Evolutionary conservation across 2,113 vertebrate species (phyloP).

Genomic region (Vulpes lagopus): DNA sequence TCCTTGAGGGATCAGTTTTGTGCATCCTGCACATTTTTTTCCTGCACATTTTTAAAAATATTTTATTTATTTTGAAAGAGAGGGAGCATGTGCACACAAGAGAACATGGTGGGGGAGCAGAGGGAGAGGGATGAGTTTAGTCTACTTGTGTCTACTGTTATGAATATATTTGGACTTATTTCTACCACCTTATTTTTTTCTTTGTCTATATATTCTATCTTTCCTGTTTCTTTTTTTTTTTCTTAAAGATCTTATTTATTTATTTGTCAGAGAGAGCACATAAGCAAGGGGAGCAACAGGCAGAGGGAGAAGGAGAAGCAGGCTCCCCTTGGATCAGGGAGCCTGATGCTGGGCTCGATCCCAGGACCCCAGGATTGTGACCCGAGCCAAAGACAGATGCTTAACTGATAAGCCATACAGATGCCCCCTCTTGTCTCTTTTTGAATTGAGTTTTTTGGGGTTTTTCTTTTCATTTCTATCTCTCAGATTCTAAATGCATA

Average conservation of each 20-base stretch:
- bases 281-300: no score
- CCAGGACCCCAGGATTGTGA: neutral
- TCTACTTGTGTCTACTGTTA: neutral
- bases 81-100: no score
- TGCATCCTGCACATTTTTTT: neutral
- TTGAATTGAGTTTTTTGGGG: neutral
- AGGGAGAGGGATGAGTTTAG: neutral
- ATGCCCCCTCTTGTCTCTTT: neutral
- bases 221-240: neutral
- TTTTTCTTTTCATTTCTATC: neutral
- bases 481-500: neutral
- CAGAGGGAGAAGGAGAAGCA: no score
- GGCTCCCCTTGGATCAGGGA: no score
- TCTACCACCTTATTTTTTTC: neutral
- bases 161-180: neutral
- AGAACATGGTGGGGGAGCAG: no score
- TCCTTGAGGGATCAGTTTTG: neutral
- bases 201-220: neutral
- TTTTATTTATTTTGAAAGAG: no score
- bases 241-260: no score
- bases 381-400: neutral
- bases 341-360: neutral
- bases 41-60: neutral
- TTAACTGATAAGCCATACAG: neutral
- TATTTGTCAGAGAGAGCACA: no score